Percentiles rank a stretch among this genome's conserved stretches.
These are phyloP conservation scores for Sesamia nonagrioides DNA, from an alignment of 1,140 invertebrate species.

Conservation along the genomic window DNA sequence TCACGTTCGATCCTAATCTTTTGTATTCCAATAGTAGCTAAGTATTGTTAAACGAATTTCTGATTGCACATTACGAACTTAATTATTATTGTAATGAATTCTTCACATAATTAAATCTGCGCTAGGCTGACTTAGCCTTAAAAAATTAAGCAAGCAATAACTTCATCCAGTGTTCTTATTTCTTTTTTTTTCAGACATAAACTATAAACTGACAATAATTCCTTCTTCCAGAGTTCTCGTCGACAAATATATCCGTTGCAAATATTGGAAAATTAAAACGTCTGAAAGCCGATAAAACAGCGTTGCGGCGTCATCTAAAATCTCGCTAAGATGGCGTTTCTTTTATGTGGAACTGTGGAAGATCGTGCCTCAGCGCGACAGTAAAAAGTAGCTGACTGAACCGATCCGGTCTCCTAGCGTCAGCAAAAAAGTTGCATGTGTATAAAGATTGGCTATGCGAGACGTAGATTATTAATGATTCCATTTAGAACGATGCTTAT, in stretches of 20 bases:
- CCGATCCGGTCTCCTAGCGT: conserved; percentile 47
- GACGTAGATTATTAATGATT: conserved; percentile 36
- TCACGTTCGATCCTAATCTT: conserved; percentile 39
- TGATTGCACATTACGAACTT: background rate
- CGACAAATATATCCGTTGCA: conserved; percentile 10
- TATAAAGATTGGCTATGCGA: conserved; percentile 13
- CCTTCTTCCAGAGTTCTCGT: background rate
- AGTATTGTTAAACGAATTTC: background rate
- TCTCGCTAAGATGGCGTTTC: conserved; percentile 50
- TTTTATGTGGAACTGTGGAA: conserved; percentile 55
- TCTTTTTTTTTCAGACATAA: background rate
- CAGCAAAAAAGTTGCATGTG: conserved; percentile 29
- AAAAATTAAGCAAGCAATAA: background rate
- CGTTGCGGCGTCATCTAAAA: conserved; percentile 40
- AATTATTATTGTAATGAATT: too few relatives aligned
- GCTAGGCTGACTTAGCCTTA: too few relatives aligned
- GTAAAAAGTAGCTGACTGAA: conserved; percentile 55
- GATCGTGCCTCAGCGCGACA: conserved; percentile 49
- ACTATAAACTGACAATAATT: background rate
- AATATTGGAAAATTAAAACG: conserved; percentile 48
- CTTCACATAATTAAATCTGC: too few relatives aligned
- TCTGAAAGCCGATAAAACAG: conserved; percentile 46
- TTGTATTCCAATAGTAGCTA: conserved; percentile 11
- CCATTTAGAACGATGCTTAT: conserved; percentile 29
- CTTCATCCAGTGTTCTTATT: background rate